A percentile compares a stretch with the other conserved stretches of the same genome.
phyloP scores from a whole-genome alignment of 2,113 vertebrate species.

The Ovis aries region DNA sequence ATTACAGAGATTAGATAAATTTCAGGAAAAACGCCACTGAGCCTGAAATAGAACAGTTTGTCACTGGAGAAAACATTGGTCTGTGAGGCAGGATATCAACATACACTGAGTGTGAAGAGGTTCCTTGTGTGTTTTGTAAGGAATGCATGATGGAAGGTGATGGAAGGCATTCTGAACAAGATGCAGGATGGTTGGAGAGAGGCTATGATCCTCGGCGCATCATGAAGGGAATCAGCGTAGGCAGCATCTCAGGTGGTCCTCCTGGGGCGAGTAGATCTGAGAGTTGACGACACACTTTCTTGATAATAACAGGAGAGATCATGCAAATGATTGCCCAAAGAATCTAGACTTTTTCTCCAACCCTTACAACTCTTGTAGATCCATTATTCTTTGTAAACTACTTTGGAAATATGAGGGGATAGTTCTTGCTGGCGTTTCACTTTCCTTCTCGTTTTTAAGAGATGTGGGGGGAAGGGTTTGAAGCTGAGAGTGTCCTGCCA shows the following conservation, averaged over 20 bases:
- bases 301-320: neutral
- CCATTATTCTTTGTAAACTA: neutral
- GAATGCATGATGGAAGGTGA: fast-evolving
- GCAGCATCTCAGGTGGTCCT: fast-evolving
- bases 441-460: neutral
- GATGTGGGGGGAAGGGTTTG: neutral
- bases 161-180: fast-evolving
- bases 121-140: fast-evolving
- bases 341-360: neutral
- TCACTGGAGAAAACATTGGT: neutral
- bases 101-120: fast-evolving
- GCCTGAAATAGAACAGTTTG: neutral
- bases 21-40: neutral
- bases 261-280: fast-evolving
- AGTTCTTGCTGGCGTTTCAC: neutral
- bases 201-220: fast-evolving
- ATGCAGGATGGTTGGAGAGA: fast-evolving
- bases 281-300: no score
- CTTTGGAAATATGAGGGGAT: neutral
- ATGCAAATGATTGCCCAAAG: no score
- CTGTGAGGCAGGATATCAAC: fast-evolving
- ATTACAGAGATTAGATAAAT: neutral
- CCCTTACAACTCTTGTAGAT: neutral
- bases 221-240: fast-evolving
- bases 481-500: neutral